phyloP scores from a whole-genome alignment of 2,888 invertebrate genomes.

The Tetragonula carbonaria region DNA sequence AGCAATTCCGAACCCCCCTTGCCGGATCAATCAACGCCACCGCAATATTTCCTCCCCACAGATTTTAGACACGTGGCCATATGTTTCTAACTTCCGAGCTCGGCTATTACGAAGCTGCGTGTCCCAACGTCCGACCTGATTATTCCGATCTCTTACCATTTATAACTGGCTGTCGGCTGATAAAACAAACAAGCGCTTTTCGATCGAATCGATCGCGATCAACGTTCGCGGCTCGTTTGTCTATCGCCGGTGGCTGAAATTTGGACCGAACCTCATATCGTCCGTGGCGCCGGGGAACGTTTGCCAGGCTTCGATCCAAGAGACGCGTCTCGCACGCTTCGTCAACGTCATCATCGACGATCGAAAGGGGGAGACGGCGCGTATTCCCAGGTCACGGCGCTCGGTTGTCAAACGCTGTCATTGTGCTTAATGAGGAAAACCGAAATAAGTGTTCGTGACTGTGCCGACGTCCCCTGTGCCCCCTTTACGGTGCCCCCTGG shows the following conservation, averaged over 20 bases:
- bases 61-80: conserved; percentile 28
- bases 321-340: conserved; percentile 20
- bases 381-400: conserved; percentile 50
- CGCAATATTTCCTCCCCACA: conserved; percentile 25
- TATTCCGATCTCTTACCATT: neutral
- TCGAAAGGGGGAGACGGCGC: neutral
- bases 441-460: conserved; percentile 68
- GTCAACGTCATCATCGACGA: conserved; percentile 19
- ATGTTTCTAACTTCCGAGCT: conserved; percentile 12
- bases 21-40: conserved; percentile 22
- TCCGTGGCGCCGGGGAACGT: conserved; percentile 33
- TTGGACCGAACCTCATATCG: neutral
- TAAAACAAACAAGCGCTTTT: neutral
- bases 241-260: neutral
- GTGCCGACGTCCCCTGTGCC: conserved; percentile 57
- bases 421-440: conserved; percentile 73
- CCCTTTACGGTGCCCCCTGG: conserved; percentile 61
- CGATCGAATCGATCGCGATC: conserved; percentile 26
- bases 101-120: neutral
- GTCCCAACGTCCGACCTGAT: neutral
- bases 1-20: conserved; percentile 27
- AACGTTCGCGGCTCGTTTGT: neutral
- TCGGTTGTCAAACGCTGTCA: conserved; percentile 67
- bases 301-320: conserved; percentile 43
- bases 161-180: conserved; percentile 23